These are phyloP conservation scores for Camptogramma bilineatum DNA, from an alignment of 2,888 invertebrate genomes.

Conservation along the genomic window DNA sequence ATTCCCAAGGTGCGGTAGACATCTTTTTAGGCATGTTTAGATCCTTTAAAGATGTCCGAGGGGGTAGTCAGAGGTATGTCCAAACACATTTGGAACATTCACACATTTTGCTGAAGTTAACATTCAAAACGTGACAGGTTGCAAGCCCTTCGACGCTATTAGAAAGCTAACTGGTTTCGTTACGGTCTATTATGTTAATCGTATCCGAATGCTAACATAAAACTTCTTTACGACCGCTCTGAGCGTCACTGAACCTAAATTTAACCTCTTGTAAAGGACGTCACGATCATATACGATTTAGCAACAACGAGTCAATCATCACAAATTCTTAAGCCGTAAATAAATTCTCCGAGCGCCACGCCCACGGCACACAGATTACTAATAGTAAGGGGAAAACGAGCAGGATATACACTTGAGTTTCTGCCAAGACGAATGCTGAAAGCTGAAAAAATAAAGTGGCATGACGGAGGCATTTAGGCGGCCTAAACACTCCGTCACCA, in stretches of 20 bases:
- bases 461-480: not conserved
- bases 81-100: too few species aligned
- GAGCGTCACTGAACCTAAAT: not conserved
- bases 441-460: not conserved
- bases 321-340: conserved; percentile 11
- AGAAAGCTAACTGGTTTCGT: too few species aligned
- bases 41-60: too few species aligned
- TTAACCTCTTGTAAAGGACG: not conserved
- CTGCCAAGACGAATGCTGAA: not conserved
- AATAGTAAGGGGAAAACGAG: not conserved
- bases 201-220: not conserved
- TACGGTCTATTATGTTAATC: not conserved
- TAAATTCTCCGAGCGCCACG: conserved; percentile 16
- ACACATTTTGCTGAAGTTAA: too few species aligned
- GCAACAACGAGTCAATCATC: conserved; percentile 2
- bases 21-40: too few species aligned
- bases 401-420: conserved; percentile 3
- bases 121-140: too few species aligned
- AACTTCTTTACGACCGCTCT: not conserved
- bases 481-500: too few species aligned
- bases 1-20: too few species aligned
- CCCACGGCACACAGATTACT: conserved; percentile 17
- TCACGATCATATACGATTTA: not conserved
- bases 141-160: too few species aligned
- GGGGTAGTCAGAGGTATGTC: too few species aligned